These are phyloP conservation scores for Periophthalmus magnuspinnatus DNA, from an alignment of 2,797 vertebrate species.

Conservation along the genomic window DNA sequence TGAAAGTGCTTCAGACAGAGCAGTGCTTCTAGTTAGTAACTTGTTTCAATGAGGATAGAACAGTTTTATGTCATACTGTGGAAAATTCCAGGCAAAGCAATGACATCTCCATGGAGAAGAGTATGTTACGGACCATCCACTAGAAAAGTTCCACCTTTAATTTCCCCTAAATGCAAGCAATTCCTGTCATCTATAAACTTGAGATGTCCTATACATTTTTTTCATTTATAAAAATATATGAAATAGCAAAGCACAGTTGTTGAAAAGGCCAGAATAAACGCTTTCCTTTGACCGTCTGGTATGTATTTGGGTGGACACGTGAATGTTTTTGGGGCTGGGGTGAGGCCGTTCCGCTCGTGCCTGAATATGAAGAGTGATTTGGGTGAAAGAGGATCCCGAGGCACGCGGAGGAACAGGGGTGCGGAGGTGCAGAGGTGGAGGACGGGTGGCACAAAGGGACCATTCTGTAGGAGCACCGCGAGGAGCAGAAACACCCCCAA, in stretches of 20 bases:
- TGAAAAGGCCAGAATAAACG: background rate
- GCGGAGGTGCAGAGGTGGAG: constrained; percentile 24
- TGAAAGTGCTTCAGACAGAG: too few relatives aligned
- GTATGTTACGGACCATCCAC: too few relatives aligned
- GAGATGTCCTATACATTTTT: too few relatives aligned
- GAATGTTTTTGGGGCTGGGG: constrained; percentile 37
- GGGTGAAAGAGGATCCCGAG: constrained; percentile 40
- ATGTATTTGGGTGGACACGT: constrained; percentile 11
- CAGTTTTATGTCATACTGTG: too few relatives aligned
- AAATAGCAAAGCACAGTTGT: background rate
- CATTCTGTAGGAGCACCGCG: constrained; percentile 61
- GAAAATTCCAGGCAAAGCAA: too few relatives aligned
- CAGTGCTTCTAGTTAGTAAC: too few relatives aligned
- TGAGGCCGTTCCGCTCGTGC: constrained; percentile 29
- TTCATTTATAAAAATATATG: too few relatives aligned
- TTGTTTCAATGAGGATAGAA: too few relatives aligned
- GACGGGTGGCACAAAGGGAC: constrained; percentile 66
- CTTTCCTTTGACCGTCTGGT: background rate
- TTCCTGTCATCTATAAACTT: too few relatives aligned
- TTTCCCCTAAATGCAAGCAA: too few relatives aligned
- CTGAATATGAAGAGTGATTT: constrained; percentile 40
- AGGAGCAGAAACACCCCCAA: constrained; percentile 69
- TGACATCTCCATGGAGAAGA: too few relatives aligned
- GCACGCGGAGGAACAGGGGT: constrained; percentile 17
- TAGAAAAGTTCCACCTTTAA: too few relatives aligned